Evolutionary conservation across 2,797 vertebrate genomes (phyloP).

Genomic region (Lepidocolaptes lacrymiger): DNA sequence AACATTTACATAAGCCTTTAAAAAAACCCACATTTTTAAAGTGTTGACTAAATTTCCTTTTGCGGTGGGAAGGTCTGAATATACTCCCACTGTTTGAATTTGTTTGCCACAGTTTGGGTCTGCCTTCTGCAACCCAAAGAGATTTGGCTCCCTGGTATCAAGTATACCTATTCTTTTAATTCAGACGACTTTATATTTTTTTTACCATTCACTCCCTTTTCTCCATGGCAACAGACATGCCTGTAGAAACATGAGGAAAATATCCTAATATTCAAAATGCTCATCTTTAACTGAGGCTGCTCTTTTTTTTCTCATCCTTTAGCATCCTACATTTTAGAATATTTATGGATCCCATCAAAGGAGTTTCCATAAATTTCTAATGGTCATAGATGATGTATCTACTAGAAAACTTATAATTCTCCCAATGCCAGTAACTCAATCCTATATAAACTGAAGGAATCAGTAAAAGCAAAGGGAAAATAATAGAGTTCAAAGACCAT

Average conservation of each 20-base stretch:
- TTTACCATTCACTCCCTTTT: background rate
- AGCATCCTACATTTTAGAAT: background rate
- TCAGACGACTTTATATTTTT: rapidly evolving
- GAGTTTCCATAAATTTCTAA: background rate
- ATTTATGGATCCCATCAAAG: background rate
- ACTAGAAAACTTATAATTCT: background rate
- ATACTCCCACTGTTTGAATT: background rate
- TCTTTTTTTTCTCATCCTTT: background rate
- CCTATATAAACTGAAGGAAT: background rate
- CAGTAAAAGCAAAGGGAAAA: background rate
- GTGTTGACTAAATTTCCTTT: background rate
- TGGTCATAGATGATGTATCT: background rate
- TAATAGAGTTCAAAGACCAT: background rate
- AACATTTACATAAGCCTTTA: background rate
- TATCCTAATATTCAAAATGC: background rate
- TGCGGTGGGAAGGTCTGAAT: background rate
- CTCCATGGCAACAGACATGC: background rate
- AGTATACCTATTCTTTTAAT: background rate
- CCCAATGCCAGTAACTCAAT: background rate
- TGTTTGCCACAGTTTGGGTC: rapidly evolving
- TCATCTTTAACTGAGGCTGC: background rate
- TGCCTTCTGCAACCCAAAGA: background rate
- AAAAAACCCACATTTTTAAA: background rate
- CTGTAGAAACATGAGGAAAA: background rate
- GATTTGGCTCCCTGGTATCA: background rate